Conservation (phyloP, 2,113 vertebrate species). For the Orthonyx spaldingii region DNA sequence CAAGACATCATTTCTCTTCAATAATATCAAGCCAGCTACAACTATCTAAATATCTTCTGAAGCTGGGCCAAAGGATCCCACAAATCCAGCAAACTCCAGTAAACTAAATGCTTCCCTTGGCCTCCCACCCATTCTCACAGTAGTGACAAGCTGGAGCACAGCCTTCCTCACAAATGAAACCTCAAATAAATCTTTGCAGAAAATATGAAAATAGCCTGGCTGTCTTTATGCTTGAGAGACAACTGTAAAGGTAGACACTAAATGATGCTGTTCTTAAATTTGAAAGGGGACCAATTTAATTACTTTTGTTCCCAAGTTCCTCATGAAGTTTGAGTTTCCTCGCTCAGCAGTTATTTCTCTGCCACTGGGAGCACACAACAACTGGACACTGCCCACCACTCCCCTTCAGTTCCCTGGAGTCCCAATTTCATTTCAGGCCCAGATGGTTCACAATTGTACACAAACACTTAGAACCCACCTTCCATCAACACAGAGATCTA, state of each 20-base stretch:
- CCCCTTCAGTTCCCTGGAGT: background rate
- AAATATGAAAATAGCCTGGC: background rate
- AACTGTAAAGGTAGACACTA: background rate
- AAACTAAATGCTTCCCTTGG: background rate
- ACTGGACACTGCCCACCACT: background rate
- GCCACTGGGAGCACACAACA: rapidly evolving
- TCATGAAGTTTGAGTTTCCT: background rate
- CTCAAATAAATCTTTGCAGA: background rate
- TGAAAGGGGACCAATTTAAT: background rate
- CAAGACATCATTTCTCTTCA: background rate
- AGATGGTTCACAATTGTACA: background rate
- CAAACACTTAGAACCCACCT: background rate
- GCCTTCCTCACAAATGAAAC: background rate
- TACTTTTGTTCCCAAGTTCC: background rate
- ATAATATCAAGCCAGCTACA: constrained; percentile 12
- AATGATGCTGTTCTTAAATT: background rate
- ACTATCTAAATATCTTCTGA: background rate
- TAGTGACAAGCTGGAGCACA: background rate
- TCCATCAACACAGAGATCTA: background rate
- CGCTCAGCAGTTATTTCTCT: background rate
- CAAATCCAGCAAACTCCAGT: constrained; percentile 46
- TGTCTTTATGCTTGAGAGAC: background rate
- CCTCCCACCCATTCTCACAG: background rate
- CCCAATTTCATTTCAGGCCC: background rate
- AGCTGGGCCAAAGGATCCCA: constrained; percentile 12